Evolutionary conservation across 2,888 invertebrate species (phyloP).

Genomic region (Cremastinae sp.): DNA sequence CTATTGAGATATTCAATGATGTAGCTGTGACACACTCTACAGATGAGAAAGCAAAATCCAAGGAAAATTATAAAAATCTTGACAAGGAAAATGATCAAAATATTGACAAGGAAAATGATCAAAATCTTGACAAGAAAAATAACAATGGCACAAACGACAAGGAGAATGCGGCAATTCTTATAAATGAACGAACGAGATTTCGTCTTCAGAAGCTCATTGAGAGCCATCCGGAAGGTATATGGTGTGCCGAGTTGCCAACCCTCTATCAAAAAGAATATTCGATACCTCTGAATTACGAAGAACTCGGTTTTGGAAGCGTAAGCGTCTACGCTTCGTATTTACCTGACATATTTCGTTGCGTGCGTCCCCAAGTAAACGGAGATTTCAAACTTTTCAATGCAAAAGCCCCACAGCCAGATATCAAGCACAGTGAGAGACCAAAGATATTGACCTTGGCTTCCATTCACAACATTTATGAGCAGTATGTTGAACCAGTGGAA

Average conservation of each 20-base stretch:
- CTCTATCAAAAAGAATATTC: constrained; percentile 70
- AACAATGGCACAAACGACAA: constrained; percentile 20
- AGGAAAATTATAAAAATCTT: too few relatives aligned
- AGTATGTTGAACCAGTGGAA: constrained; percentile 58
- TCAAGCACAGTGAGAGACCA: constrained; percentile 3
- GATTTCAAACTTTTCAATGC: constrained; percentile 70
- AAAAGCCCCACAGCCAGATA: constrained; percentile 54
- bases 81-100: too few relatives aligned
- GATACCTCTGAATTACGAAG: constrained; percentile 69
- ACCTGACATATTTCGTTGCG: constrained; percentile 72
- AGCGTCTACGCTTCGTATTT: constrained; percentile 70
- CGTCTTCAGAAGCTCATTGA: constrained; percentile 71
- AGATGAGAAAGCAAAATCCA: neutral
- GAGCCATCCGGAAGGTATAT: constrained; percentile 74
- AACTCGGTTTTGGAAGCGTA: constrained; percentile 75
- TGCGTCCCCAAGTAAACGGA: constrained; percentile 62
- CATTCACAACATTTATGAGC: constrained; percentile 65
- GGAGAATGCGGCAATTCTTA: constrained; percentile 46
- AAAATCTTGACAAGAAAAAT: too few relatives aligned
- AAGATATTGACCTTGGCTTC: constrained; percentile 61
- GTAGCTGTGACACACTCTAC: too few relatives aligned
- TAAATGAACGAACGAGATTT: constrained; percentile 66
- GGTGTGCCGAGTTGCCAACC: constrained; percentile 73
- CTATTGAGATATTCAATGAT: constrained; percentile 14
- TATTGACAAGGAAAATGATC: too few relatives aligned